These are phyloP conservation scores for Callipepla squamata DNA, from an alignment of 2,113 vertebrate species.

Conservation along the genomic window DNA sequence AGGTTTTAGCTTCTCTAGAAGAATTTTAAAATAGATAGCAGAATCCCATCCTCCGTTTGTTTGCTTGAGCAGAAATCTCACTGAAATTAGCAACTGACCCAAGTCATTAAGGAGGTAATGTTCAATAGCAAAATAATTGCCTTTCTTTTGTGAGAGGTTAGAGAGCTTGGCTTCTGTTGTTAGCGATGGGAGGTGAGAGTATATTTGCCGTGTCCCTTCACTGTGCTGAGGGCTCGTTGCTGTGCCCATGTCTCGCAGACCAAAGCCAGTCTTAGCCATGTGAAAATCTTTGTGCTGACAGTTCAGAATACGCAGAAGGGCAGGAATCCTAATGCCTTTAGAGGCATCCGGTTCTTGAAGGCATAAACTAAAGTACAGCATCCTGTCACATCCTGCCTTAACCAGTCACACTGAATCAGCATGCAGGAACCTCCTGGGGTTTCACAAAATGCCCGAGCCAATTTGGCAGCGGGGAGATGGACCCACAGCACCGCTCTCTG, in stretches of 20 bases:
- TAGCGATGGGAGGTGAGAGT: background rate
- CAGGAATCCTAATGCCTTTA: background rate
- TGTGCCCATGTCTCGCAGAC: background rate
- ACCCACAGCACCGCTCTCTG: background rate
- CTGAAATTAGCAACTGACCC: background rate
- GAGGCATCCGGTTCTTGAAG: background rate
- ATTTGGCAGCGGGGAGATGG: background rate
- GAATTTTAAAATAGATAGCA: background rate
- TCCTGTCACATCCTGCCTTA: background rate
- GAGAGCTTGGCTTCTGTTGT: background rate
- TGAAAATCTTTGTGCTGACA: background rate
- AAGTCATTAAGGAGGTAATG: background rate
- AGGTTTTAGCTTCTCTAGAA: background rate
- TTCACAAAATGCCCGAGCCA: background rate
- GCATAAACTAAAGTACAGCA: background rate
- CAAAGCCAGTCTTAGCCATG: background rate
- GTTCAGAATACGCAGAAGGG: background rate
- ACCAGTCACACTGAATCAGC: background rate
- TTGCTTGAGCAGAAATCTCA: background rate
- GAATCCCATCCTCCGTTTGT: background rate
- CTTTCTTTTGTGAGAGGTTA: background rate
- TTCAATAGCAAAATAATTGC: background rate
- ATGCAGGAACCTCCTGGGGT: background rate
- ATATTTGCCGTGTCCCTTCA: fast-evolving
- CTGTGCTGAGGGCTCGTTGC: background rate